Evolutionary conservation across 2,888 invertebrate genomes (phyloP).

Genomic region (Agrochola macilenta): DNA sequence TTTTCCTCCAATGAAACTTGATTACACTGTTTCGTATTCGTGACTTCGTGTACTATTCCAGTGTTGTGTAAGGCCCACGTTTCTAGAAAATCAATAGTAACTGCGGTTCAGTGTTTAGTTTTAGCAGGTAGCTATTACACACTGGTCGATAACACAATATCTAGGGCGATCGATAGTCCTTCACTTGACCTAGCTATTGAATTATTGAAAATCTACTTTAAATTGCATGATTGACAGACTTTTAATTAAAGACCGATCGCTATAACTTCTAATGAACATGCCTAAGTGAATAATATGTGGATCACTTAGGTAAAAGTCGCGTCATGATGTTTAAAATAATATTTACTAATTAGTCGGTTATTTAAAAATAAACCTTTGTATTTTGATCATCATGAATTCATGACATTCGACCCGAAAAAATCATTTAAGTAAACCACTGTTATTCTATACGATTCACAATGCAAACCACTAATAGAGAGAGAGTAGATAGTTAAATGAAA

Average conservation of each 20-base stretch:
- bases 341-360: slow-evolving; percentile 8
- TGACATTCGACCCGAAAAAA: background rate
- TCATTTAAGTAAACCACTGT: background rate
- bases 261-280: slow-evolving; percentile 12
- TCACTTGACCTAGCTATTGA: slow-evolving; percentile 51
- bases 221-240: slow-evolving; percentile 7
- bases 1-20: slow-evolving; percentile 22
- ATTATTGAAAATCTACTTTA: slow-evolving; percentile 34
- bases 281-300: background rate
- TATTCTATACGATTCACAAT: background rate
- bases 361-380: background rate
- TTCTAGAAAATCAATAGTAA: slow-evolving; percentile 53
- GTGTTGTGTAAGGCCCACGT: slow-evolving; percentile 13
- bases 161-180: slow-evolving; percentile 65
- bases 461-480: background rate
- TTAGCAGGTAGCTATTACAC: slow-evolving; percentile 43
- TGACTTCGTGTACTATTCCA: slow-evolving; percentile 7
- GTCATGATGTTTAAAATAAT: background rate
- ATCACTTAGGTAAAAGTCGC: background rate
- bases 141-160: slow-evolving; percentile 52
- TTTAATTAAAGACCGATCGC: slow-evolving; percentile 13
- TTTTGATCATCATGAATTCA: slow-evolving; percentile 4
- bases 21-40: slow-evolving; percentile 23
- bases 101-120: slow-evolving; percentile 27
- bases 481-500: background rate